Conservation (phyloP, 2,888 invertebrate species). For the Dynastes tityus region DNA sequence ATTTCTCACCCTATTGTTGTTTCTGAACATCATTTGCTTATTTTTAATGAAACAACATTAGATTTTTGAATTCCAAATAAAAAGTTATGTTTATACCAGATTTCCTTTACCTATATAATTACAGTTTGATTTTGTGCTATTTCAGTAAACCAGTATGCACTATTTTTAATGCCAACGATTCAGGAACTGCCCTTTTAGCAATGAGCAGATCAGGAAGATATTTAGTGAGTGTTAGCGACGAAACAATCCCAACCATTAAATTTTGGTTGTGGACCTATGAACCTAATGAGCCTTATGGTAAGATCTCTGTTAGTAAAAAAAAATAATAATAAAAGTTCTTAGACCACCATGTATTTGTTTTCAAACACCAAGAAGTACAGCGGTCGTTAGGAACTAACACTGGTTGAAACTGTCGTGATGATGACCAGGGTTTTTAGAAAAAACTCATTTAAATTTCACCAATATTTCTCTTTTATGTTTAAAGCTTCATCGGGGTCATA, state of each 20-base stretch:
- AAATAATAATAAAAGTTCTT: constrained; percentile 5
- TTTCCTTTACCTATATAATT: not conserved
- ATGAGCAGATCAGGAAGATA: constrained; percentile 76
- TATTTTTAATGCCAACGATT: constrained; percentile 72
- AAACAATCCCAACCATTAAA: constrained; percentile 70
- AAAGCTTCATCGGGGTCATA: too few relatives aligned
- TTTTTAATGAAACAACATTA: too few relatives aligned
- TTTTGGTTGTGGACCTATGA: constrained; percentile 79
- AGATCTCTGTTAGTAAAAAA: constrained; percentile 17
- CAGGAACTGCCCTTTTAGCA: constrained; percentile 68
- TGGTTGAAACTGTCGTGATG: too few relatives aligned
- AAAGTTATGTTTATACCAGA: too few relatives aligned
- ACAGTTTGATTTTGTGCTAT: constrained; percentile 39
- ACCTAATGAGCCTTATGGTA: constrained; percentile 73
- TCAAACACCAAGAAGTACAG: too few relatives aligned
- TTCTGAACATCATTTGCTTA: too few relatives aligned
- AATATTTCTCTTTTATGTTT: too few relatives aligned
- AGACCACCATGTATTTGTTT: not conserved
- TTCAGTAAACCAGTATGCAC: constrained; percentile 72
- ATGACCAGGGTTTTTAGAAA: too few relatives aligned
- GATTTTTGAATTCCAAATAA: too few relatives aligned
- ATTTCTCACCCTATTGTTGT: too few relatives aligned
- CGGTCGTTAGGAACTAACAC: too few relatives aligned
- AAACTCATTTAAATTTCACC: too few relatives aligned
- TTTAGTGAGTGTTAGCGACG: constrained; percentile 73